A percentile compares a stretch with the other conserved stretches of the same genome.
These are phyloP conservation scores for Microctonus hyperodae DNA, from an alignment of 2,888 invertebrate genomes.

Conservation along the genomic window DNA sequence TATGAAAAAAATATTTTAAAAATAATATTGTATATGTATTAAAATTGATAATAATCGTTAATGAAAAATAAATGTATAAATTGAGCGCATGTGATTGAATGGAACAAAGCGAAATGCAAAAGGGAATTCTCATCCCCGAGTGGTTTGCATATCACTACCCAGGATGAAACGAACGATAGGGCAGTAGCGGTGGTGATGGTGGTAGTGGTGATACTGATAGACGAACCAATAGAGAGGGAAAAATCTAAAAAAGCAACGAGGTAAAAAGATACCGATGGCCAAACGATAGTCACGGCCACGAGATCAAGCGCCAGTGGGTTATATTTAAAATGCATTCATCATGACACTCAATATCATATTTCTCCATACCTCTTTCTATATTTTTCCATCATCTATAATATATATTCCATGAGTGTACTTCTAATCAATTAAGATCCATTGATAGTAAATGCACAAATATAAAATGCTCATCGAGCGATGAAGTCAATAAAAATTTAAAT, in stretches of 20 bases:
- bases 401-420: not conserved
- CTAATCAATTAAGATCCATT: constrained; percentile 12
- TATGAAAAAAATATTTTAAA: not conserved
- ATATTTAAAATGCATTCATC: constrained; percentile 43
- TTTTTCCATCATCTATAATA: too few relatives aligned
- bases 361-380: not conserved
- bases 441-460: not conserved
- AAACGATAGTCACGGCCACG: constrained; percentile 45
- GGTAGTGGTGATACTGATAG: too few relatives aligned
- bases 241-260: constrained; percentile 20
- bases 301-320: constrained; percentile 38
- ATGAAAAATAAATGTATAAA: constrained; percentile 11
- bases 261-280: constrained; percentile 24
- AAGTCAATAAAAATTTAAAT: too few relatives aligned
- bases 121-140: constrained; percentile 15
- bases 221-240: constrained; percentile 8
- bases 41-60: constrained; percentile 6
- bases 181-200: too few relatives aligned
- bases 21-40: not conserved
- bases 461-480: too few relatives aligned
- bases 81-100: not conserved
- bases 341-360: constrained; percentile 33
- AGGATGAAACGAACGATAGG: not conserved
- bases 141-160: constrained; percentile 16
- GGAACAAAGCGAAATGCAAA: not conserved